Evolutionary conservation across 2,888 invertebrate species (phyloP), one percentile per base, ranked within the genome.

Genomic region (Pecten maximus): DNA sequence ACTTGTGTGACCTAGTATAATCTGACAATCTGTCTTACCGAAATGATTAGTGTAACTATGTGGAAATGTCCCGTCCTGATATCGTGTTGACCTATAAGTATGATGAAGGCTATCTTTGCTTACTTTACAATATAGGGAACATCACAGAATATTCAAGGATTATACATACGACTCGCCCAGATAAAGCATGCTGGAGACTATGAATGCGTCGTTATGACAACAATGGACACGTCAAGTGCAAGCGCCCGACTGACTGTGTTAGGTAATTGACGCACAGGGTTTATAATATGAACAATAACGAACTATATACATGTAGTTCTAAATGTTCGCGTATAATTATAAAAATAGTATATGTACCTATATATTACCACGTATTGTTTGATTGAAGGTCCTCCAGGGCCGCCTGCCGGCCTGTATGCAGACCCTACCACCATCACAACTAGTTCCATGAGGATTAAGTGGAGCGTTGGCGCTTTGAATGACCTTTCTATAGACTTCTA

Each of bases 161-260:
- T 97, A 6, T 95, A 95, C 87, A 95, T 99, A 92, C 97, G 97
- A 91, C 98, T 99, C 95, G 97, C 98, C 0, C 98, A 98, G 39
- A 98, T 98, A 91, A 97, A 98, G 6, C 99, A 99, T 96, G 98
- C 98, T 12, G 99, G 99, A 0, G 98, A 98, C 92, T 99, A 99
- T 96, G 98, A 98, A 96, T 99, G 99, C 96, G 98, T 98, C 44
- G 98, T 98, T 0, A 98, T 98, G 96, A 99, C 99, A 6, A 98
- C 99, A 2, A 98, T 99, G 15, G 99, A 99, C 40, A 35, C 44
- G 10, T 91, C 89, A 16, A 91, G 60, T 50, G 92, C 93, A 12
- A 89, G 91, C 2, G 93, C 94, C 0, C 54, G 40, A 0, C 88
- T 94, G 0, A 91, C 93, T 19, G 92, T 94, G 8, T 74, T 98